A percentile compares a stretch with the other conserved stretches of the same genome.
Evolutionary conservation across 92 coral and sea anemone species (phyloP).

Genomic region (Parazoanthus darwini): DNA sequence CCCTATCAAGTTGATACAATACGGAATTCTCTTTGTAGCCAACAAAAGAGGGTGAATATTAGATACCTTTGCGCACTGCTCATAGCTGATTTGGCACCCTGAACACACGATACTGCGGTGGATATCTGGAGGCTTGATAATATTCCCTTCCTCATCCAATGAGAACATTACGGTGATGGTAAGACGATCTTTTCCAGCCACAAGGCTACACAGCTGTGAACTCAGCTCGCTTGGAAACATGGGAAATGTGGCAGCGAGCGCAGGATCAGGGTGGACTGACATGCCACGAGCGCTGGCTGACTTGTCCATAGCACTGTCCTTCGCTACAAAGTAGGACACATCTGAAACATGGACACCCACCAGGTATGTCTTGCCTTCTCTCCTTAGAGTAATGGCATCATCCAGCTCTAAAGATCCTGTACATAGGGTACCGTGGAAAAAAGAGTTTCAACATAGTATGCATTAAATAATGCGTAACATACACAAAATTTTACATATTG

Average conservation of each 20-base stretch:
- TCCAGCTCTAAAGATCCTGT: slow-evolving; percentile 74
- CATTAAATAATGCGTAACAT: too few relatives aligned
- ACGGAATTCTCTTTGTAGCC: too few relatives aligned
- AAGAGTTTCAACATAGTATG: background rate
- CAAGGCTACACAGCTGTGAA: slow-evolving; percentile 74
- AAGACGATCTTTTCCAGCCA: slow-evolving; percentile 74
- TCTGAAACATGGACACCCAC: slow-evolving; percentile 90
- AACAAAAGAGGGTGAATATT: background rate
- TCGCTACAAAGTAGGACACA: slow-evolving; percentile 80
- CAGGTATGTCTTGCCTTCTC: slow-evolving; percentile 50
- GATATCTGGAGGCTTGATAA: slow-evolving; percentile 60
- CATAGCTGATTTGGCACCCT: slow-evolving; percentile 71
- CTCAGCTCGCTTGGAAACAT: slow-evolving; percentile 79
- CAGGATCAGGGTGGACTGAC: slow-evolving; percentile 70
- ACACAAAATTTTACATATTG: too few relatives aligned
- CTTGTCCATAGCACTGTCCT: slow-evolving; percentile 67
- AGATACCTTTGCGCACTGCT: slow-evolving; percentile 68
- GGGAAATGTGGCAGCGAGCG: slow-evolving; percentile 53
- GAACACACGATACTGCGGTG: slow-evolving; percentile 81
- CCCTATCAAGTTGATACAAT: background rate
- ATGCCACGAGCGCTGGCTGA: slow-evolving; percentile 74
- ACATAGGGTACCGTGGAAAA: background rate
- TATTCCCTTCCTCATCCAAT: slow-evolving; percentile 63
- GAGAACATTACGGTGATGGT: slow-evolving; percentile 79
- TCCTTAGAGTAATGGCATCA: slow-evolving; percentile 78